Base-by-base conservation (phyloP, 2,888 invertebrate species). In the Linnaemya tessellans region DNA sequence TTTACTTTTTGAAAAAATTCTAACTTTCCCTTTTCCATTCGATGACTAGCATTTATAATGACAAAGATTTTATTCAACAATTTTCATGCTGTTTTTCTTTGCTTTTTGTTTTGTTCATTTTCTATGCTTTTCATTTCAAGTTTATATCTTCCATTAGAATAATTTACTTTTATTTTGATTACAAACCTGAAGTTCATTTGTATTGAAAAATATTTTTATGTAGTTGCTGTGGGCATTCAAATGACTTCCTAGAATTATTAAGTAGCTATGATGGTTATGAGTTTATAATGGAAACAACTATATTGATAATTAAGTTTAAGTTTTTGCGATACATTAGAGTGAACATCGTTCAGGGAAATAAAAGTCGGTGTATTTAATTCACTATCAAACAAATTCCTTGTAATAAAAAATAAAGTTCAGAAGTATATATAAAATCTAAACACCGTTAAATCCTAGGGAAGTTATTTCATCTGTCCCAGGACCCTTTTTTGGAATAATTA, bases 71-170 rank as follows among this genome's bases (percentile, higher is more conserved):
- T 77, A 56, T 56, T 74, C 10, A 49, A n/a, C 15, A 30, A 65
- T 25, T 46, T 65, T 43, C 22, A 22, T 64, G 11, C 3, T 65
- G 8, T 15, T 35, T 51, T 49, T 58, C 1, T 58, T 58, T 70
- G 35, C 30, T 46, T 11, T n/a, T 46, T n/a, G 13, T 9, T n/a
- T n/a, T 20, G 13, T 9, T 51, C 41, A 22, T 56, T 13, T 35
- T 46, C 43, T 22, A 22, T 71, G 18, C 30, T 80, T 79, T 77
- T 67, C 22, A 25, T 73, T 73, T 56, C 80, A 67, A 60, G 58
- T 74, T 80, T 49, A 67, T 74, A 51, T 74, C 67, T 73, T 80
- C 65, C 58, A 80, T 73, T 80, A 67, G 67, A 73, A 80, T 80
- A 80, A 74, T 73, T 74, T 80, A 58, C 73, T 80, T 56, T 38